Percentiles rank a stretch among this genome's conserved stretches.
phyloP scores from a whole-genome alignment of 2,888 invertebrate species.

The Escarpia spicata region DNA sequence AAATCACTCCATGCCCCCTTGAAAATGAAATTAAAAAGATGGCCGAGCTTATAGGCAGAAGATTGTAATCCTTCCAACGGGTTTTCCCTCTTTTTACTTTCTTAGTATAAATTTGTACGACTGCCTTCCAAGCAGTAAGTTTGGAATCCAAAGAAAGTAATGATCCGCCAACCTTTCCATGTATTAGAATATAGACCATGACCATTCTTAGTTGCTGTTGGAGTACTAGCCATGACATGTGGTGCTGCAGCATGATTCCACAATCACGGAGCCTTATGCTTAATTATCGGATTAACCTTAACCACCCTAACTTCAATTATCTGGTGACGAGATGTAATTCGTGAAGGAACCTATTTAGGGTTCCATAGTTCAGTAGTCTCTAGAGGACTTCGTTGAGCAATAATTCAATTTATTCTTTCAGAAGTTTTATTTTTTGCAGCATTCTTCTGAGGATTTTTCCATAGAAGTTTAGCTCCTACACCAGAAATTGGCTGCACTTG shows the following conservation, averaged over 20 bases:
- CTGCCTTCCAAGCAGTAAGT: constrained; percentile 42
- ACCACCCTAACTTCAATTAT: constrained; percentile 45
- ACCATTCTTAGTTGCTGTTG: constrained; percentile 47
- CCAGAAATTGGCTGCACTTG: constrained; percentile 73
- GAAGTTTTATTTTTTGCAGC: constrained; percentile 74
- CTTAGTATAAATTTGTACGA: constrained; percentile 41
- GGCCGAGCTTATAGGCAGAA: constrained; percentile 41
- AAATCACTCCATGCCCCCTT: not conserved
- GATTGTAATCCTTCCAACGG: constrained; percentile 42
- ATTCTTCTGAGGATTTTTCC: constrained; percentile 74
- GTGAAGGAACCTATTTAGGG: constrained; percentile 77
- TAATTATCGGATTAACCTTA: constrained; percentile 42
- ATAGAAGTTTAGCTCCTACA: constrained; percentile 70
- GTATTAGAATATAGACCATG: constrained; percentile 52
- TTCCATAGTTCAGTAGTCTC: constrained; percentile 72
- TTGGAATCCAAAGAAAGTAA: constrained; percentile 30
- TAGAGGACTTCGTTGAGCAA: constrained; percentile 75
- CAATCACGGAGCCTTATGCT: constrained; percentile 25
- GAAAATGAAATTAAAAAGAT: constrained; percentile 39
- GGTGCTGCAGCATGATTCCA: constrained; percentile 47
- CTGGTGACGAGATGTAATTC: constrained; percentile 67
- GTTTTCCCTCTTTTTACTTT: constrained; percentile 31
- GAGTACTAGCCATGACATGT: constrained; percentile 45
- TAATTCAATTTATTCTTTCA: constrained; percentile 79
- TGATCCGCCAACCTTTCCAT: constrained; percentile 46